Conservation (phyloP, 2,888 invertebrate species). For the Cantharis rufa region DNA sequence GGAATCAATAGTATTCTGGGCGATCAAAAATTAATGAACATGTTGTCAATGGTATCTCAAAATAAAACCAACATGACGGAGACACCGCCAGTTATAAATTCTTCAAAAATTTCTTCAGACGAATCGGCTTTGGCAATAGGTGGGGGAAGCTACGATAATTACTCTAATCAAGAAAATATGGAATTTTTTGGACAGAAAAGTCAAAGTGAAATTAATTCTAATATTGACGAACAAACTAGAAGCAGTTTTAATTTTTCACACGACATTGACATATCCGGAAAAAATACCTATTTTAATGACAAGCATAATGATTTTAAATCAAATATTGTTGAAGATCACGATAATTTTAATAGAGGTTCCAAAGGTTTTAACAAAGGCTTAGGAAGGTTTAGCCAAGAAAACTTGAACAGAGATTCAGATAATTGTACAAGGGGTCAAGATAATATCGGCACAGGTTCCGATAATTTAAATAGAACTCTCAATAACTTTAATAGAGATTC, state of each 20-base stretch:
- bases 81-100: background rate
- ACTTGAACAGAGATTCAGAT: conserved; percentile 9
- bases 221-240: conserved; percentile 49
- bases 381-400: background rate
- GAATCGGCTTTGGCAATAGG: background rate
- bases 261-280: background rate
- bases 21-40: conserved; percentile 66
- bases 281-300: background rate
- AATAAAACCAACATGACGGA: conserved; percentile 37
- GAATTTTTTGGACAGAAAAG: conserved; percentile 9
- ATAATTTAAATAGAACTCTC: conserved; percentile 5
- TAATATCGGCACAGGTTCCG: background rate
- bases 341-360: conserved; percentile 19
- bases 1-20: conserved; percentile 67
- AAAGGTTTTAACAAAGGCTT: conserved; percentile 10
- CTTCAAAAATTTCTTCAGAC: background rate
- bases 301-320: background rate
- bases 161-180: conserved; percentile 8
- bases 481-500: conserved; percentile 11
- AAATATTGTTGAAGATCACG: conserved; percentile 15
- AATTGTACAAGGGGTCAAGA: conserved; percentile 12
- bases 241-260: conserved; percentile 43
- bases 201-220: background rate
- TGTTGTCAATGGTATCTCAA: conserved; percentile 58
- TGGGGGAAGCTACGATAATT: background rate